Conservation (phyloP, 2,113 vertebrate genomes). For the Dicentrarchus labrax region DNA sequence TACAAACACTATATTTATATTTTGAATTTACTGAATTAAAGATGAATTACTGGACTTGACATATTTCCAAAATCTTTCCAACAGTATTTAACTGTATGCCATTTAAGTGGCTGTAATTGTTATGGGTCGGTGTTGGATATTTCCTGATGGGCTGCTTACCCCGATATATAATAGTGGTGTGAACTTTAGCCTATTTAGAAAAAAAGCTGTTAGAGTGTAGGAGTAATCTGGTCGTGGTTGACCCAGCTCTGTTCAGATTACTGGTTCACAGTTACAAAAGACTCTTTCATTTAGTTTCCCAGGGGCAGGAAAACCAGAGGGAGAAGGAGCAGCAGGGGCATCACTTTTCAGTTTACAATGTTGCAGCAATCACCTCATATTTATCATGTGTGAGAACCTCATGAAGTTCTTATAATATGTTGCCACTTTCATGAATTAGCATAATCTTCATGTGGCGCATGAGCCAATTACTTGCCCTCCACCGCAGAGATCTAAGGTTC, state of each 20-base stretch:
- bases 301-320: conserved; percentile 4
- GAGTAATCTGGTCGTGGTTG: conserved; percentile 47
- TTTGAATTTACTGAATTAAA: neutral
- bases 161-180: conserved; percentile 19
- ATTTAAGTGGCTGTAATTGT: neutral
- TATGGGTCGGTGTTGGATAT: neutral
- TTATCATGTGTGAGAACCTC: neutral
- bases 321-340: neutral
- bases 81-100: neutral
- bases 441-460: neutral
- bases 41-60: neutral
- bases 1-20: neutral
- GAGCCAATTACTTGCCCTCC: neutral
- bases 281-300: conserved; percentile 63
- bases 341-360: neutral
- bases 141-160: conserved; percentile 20
- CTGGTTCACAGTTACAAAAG: conserved; percentile 67
- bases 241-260: conserved; percentile 67
- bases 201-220: conserved; percentile 31
- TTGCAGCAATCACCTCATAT: neutral
- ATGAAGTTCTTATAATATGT: neutral
- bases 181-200: conserved; percentile 73
- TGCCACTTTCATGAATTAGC: neutral
- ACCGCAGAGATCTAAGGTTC: neutral
- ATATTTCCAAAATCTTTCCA: neutral